Conservation (phyloP, 2,113 vertebrate genomes). For the Eudyptes chrysolophus region DNA sequence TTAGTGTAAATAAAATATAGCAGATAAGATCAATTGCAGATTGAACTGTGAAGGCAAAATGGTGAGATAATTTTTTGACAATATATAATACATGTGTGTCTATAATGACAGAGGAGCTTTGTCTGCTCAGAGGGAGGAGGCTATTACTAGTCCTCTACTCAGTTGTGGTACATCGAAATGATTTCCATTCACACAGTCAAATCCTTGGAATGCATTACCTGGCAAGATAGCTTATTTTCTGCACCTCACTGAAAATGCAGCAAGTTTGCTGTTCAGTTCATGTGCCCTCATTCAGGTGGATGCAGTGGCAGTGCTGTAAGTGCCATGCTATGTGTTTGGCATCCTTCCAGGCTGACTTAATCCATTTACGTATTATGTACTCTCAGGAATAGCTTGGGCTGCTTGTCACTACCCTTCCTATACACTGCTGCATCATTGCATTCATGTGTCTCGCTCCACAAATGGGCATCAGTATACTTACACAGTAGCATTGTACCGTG, state of each 20-base stretch:
- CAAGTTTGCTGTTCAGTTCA: neutral
- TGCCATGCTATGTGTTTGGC: neutral
- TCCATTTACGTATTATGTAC: neutral
- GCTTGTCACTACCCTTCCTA: neutral
- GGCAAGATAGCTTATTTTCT: neutral
- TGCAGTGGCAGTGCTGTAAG: neutral
- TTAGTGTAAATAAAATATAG: neutral
- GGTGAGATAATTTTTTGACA: neutral
- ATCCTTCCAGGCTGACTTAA: neutral
- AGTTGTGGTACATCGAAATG: neutral
- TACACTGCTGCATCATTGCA: neutral
- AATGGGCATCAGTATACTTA: neutral
- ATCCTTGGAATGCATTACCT: neutral
- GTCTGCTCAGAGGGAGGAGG: neutral
- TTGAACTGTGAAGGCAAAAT: neutral
- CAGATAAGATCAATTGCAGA: neutral
- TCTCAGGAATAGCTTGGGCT: neutral
- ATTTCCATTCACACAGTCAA: neutral
- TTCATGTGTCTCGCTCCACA: accelerated
- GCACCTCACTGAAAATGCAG: neutral
- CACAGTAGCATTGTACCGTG: neutral
- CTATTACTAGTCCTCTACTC: neutral
- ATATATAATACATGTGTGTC: neutral
- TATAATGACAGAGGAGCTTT: neutral
- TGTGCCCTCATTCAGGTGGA: neutral